phyloP scores from a whole-genome alignment of 2,797 vertebrate species.

The Zenarchopterus dispar region DNA sequence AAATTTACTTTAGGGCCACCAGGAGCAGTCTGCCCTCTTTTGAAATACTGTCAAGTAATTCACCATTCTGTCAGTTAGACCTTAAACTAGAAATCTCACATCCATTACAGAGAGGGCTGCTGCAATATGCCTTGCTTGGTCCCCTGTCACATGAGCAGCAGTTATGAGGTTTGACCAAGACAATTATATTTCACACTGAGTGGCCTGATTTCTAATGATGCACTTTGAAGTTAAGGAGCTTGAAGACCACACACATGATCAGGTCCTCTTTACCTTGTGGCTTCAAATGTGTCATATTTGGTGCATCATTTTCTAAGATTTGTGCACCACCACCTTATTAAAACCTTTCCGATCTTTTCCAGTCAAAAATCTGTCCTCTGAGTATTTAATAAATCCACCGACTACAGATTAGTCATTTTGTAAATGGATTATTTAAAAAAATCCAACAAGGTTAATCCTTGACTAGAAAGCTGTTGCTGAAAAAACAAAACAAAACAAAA shows the following conservation, averaged over 20 bases:
- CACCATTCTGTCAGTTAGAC: slow-evolving; percentile 46
- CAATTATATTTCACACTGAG: slow-evolving; percentile 49
- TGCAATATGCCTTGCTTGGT: slow-evolving; percentile 16
- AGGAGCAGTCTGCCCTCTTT: slow-evolving; percentile 36
- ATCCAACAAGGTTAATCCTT: too few relatives aligned
- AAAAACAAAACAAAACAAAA: too few relatives aligned
- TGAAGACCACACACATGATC: slow-evolving; percentile 7
- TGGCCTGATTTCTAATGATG: slow-evolving; percentile 49
- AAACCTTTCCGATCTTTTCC: too few relatives aligned
- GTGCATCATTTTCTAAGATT: too few relatives aligned
- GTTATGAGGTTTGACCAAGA: slow-evolving; percentile 40
- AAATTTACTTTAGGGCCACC: slow-evolving; percentile 39
- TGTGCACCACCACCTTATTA: too few relatives aligned
- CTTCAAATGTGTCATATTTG: too few relatives aligned
- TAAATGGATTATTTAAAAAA: too few relatives aligned
- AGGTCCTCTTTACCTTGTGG: slow-evolving; percentile 4
- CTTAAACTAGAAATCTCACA: slow-evolving; percentile 23
- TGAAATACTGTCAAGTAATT: slow-evolving; percentile 47
- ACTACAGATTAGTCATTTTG: too few relatives aligned
- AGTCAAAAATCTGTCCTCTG: too few relatives aligned
- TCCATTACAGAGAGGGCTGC: slow-evolving; percentile 10
- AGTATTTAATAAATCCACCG: too few relatives aligned
- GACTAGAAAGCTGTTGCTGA: too few relatives aligned
- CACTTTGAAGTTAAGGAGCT: slow-evolving; percentile 48
- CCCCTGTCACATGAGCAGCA: slow-evolving; percentile 35